Conservation (phyloP, 2,113 vertebrate genomes). For the Indicator maculatus region DNA sequence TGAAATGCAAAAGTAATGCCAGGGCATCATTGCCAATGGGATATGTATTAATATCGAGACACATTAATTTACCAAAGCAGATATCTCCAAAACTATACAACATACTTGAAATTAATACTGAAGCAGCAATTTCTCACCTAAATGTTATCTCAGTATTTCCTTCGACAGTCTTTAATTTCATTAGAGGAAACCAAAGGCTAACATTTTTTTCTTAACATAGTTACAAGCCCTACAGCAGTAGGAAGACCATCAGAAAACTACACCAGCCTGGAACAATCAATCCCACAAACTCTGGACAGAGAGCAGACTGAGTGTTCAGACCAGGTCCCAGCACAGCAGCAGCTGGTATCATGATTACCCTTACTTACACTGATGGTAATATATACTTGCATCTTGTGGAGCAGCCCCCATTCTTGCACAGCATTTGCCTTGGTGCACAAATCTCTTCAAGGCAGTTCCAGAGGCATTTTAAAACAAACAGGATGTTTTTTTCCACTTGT, state of each 20-base stretch:
- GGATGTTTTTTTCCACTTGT: background rate
- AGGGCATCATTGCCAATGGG: background rate
- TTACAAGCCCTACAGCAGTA: background rate
- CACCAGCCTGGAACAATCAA: background rate
- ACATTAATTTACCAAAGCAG: background rate
- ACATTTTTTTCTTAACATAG: background rate
- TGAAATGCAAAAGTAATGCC: background rate
- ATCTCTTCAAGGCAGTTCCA: background rate
- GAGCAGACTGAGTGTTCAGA: accelerated
- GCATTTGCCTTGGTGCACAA: background rate
- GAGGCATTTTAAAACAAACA: background rate
- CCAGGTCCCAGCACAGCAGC: background rate
- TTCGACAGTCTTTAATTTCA: background rate
- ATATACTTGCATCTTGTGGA: background rate
- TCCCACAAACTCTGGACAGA: background rate
- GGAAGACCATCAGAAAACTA: background rate
- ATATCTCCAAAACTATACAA: background rate
- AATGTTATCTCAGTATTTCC: background rate
- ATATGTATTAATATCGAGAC: background rate
- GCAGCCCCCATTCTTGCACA: background rate
- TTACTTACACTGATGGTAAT: background rate
- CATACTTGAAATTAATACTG: background rate
- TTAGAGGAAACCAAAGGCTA: background rate
- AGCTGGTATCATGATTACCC: accelerated
- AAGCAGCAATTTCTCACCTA: background rate